These are phyloP conservation scores for Pelagia noctiluca DNA, from an alignment of 30 jellyfish, hydroid and myxozoan species.

Conservation along the genomic window DNA sequence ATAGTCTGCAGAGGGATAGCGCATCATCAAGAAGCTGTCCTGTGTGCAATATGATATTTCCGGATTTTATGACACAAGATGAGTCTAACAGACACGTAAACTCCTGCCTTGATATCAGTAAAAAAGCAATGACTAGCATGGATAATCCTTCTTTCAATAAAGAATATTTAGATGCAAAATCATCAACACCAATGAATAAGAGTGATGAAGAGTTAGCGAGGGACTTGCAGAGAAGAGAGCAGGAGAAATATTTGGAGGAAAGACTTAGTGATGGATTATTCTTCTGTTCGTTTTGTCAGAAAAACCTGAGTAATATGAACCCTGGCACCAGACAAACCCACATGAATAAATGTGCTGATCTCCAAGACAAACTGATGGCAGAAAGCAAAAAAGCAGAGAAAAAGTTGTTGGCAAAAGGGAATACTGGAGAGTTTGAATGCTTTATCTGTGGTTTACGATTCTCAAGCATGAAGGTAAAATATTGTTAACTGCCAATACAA, in stretches of 20 bases:
- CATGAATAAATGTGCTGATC: slow-evolving; percentile 70
- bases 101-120: slow-evolving; percentile 34
- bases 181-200: neutral
- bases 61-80: neutral
- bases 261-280: slow-evolving; percentile 18
- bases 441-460: slow-evolving; percentile 49
- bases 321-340: slow-evolving; percentile 53
- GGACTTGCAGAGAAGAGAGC: slow-evolving; percentile 55
- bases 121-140: neutral
- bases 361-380: slow-evolving; percentile 15
- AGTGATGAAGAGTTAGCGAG: slow-evolving; percentile 60
- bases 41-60: slow-evolving; percentile 10
- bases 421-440: slow-evolving; percentile 43
- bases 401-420: slow-evolving; percentile 32
- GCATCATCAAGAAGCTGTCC: slow-evolving; percentile 13
- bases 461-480: slow-evolving; percentile 39
- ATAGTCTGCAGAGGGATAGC: neutral
- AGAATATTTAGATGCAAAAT: neutral
- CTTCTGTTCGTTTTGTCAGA: slow-evolving; percentile 60
- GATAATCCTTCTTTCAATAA: neutral
- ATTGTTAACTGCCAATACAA: too few relatives aligned
- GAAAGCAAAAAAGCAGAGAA: slow-evolving; percentile 40
- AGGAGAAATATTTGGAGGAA: slow-evolving; percentile 36
- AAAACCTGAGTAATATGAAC: slow-evolving; percentile 38
- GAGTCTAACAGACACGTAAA: slow-evolving; percentile 47